These are phyloP conservation scores for Rutpela maculata DNA, from an alignment of 2,888 invertebrate genomes.

Conservation along the genomic window DNA sequence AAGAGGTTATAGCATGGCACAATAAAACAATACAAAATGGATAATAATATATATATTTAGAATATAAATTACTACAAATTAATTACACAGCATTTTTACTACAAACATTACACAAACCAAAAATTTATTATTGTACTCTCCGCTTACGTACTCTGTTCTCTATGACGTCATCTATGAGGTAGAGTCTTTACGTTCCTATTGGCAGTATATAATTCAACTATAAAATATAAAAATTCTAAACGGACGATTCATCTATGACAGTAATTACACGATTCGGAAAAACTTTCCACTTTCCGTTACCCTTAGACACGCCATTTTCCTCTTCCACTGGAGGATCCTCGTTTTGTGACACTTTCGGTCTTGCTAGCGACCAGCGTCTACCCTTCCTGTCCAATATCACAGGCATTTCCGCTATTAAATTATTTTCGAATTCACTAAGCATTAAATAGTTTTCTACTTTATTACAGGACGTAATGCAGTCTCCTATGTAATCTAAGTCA, in stretches of 20 bases:
- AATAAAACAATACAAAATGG: conserved; percentile 15
- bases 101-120: conserved; percentile 50
- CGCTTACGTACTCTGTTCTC: conserved; percentile 48
- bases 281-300: conserved; percentile 70
- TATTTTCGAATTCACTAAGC: conserved; percentile 91
- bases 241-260: conserved; percentile 86
- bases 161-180: conserved; percentile 51
- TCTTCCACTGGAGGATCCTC: conserved; percentile 74
- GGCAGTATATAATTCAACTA: conserved; percentile 50
- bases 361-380: conserved; percentile 84
- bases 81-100: conserved; percentile 59
- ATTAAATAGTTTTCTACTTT: conserved; percentile 91
- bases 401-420: conserved; percentile 86
- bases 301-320: conserved; percentile 73
- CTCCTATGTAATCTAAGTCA: conserved; percentile 87
- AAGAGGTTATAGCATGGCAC: no score
- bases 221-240: conserved; percentile 68
- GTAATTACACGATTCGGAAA: conserved; percentile 82
- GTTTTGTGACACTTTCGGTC: conserved; percentile 74
- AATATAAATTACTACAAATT: conserved; percentile 61
- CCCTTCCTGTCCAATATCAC: conserved; percentile 83
- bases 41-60: conserved; percentile 37
- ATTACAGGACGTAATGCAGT: conserved; percentile 90
- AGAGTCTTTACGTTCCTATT: conserved; percentile 53
- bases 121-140: conserved; percentile 54